phyloP scores from a whole-genome alignment of 2,888 invertebrate genomes.

The Macaria notata region DNA sequence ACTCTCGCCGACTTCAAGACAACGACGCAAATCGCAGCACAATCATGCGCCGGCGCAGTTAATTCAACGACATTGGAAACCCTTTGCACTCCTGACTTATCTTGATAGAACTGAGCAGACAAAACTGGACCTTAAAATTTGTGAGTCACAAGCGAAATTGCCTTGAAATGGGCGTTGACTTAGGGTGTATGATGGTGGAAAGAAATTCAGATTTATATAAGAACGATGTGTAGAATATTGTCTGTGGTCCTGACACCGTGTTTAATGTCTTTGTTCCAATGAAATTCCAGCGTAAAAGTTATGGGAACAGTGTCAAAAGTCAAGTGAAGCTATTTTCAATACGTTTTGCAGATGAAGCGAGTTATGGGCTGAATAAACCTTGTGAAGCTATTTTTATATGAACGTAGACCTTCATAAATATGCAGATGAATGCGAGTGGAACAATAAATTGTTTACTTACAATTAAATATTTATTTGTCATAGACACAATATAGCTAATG shows the following conservation, averaged over 20 bases:
- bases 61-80: conserved; percentile 64
- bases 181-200: conserved; percentile 31
- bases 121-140: too few species aligned
- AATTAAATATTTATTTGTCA: too few species aligned
- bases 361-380: conserved; percentile 2
- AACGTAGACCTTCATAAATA: too few species aligned
- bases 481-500: too few species aligned
- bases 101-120: too few species aligned
- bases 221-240: conserved; percentile 71
- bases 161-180: conserved; percentile 13
- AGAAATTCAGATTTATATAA: conserved; percentile 63
- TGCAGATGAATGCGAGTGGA: too few species aligned
- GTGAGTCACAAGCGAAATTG: conserved; percentile 30
- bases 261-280: conserved; percentile 75
- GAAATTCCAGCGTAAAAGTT: conserved; percentile 54
- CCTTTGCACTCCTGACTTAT: conserved; percentile 6
- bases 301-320: conserved; percentile 46
- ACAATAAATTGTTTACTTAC: too few species aligned
- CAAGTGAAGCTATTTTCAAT: conserved; percentile 31
- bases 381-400: too few species aligned
- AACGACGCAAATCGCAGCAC: conserved; percentile 62
- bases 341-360: conserved; percentile 1
- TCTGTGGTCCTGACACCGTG: conserved; percentile 64
- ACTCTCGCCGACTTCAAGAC: conserved; percentile 46
- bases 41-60: conserved; percentile 67